Conservation (phyloP, 1,140 invertebrate genomes). For the Chrysomallon squamiferum region DNA sequence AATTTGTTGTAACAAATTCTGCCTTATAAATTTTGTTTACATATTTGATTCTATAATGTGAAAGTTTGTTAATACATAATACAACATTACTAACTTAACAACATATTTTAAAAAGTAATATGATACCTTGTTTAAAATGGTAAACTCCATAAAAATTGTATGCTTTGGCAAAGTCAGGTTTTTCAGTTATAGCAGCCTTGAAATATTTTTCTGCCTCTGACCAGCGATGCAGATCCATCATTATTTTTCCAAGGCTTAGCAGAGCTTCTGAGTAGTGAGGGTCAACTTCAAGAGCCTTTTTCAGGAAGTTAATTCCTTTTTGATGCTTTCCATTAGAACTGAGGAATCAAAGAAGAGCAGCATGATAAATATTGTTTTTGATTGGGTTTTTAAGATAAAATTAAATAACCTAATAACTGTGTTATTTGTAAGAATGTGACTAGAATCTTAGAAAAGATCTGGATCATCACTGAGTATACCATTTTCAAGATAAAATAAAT, state of each 20-base stretch:
- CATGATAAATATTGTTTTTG: background rate
- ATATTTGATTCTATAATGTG: too few species aligned
- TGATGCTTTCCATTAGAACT: constrained; percentile 31
- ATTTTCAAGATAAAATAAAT: too few species aligned
- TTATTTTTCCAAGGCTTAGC: constrained; percentile 27
- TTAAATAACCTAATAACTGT: background rate
- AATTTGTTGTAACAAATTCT: too few species aligned
- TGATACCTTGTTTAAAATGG: constrained; percentile 60
- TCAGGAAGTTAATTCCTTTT: constrained; percentile 28
- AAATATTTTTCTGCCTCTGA: constrained; percentile 35
- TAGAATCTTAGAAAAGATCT: background rate
- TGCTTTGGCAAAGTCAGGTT: constrained; percentile 55
- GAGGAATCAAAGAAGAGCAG: constrained; percentile 1
- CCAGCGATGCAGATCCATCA: constrained; percentile 26
- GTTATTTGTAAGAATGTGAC: background rate
- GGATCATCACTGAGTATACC: too few species aligned
- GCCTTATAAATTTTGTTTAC: too few species aligned
- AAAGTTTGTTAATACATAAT: too few species aligned
- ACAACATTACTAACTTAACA: too few species aligned
- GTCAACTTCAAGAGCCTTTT: constrained; percentile 36
- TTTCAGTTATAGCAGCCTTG: constrained; percentile 23
- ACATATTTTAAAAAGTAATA: too few species aligned
- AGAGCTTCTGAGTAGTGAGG: constrained; percentile 36
- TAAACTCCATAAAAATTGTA: constrained; percentile 63
- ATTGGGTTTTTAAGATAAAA: background rate